phyloP scores from a whole-genome alignment of 2,113 vertebrate species.

The Oostethus manadensis region DNA sequence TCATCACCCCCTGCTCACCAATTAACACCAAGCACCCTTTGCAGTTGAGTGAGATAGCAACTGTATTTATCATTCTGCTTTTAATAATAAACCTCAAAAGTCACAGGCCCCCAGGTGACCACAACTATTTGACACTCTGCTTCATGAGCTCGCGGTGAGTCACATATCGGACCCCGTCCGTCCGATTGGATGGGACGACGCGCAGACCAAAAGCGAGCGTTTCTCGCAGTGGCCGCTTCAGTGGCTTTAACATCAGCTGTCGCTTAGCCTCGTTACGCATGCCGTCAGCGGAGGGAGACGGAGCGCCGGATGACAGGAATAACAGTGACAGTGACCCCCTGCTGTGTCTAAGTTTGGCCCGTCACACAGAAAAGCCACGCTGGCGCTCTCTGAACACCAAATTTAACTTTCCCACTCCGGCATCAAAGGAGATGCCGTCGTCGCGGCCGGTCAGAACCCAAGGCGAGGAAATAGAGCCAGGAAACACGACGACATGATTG shows the following conservation, averaged over 20 bases:
- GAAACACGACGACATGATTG: too few species aligned
- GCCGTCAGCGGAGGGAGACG: slow-evolving; percentile 35
- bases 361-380: slow-evolving; percentile 36
- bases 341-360: slow-evolving; percentile 53
- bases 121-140: slow-evolving; percentile 20
- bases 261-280: slow-evolving; percentile 54
- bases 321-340: slow-evolving; percentile 39
- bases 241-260: slow-evolving; percentile 66
- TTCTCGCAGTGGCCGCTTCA: slow-evolving; percentile 45
- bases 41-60: too few species aligned
- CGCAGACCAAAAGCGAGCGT: slow-evolving; percentile 18
- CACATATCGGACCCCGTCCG: slow-evolving; percentile 37
- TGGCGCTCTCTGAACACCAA: slow-evolving; percentile 34
- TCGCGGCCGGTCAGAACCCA: slow-evolving; percentile 7
- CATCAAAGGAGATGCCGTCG: background rate
- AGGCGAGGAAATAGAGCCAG: slow-evolving; percentile 13
- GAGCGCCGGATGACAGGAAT: slow-evolving; percentile 8
- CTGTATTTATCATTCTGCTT: background rate
- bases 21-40: too few species aligned
- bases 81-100: background rate
- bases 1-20: too few species aligned
- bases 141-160: slow-evolving; percentile 40
- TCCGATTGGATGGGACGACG: slow-evolving; percentile 31
- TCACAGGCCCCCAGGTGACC: slow-evolving; percentile 4
- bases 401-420: slow-evolving; percentile 16